Conservation (phyloP, 2,888 invertebrate genomes). For the Portevinia maculata region DNA sequence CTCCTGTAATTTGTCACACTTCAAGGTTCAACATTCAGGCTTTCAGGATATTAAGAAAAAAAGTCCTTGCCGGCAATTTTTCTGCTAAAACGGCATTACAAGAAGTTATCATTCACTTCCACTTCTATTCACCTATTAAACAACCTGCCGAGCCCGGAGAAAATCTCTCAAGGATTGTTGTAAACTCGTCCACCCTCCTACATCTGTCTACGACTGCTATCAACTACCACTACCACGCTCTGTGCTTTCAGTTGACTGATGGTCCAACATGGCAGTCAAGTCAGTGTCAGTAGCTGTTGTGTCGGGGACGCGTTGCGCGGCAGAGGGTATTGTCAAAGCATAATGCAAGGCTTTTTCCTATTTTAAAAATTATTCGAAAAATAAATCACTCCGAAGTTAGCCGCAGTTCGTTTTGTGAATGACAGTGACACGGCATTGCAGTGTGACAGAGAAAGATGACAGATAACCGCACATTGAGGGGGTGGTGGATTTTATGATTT, state of each 20-base stretch:
- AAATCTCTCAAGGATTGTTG: conserved; percentile 42
- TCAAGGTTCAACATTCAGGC: conserved; percentile 66
- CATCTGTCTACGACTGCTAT: conserved; percentile 4
- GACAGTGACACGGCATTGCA: conserved; percentile 46
- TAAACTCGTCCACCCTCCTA: conserved; percentile 11
- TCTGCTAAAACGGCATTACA: conserved; percentile 40
- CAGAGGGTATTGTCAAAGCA: conserved; percentile 25
- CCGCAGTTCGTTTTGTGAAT: conserved; percentile 31
- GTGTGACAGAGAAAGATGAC: conserved; percentile 50
- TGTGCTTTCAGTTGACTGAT: conserved; percentile 2
- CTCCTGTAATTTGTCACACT: conserved; percentile 71
- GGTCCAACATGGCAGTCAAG: conserved; percentile 36
- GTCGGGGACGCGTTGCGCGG: conserved; percentile 19
- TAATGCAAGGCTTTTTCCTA: conserved; percentile 18
- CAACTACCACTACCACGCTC: conserved; percentile 1
- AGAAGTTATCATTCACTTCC: conserved; percentile 49
- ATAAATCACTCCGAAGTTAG: conserved; percentile 42
- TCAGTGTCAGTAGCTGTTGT: conserved; percentile 47
- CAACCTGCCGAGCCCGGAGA: conserved; percentile 22
- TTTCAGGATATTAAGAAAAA: conserved; percentile 48
- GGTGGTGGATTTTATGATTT: conserved; percentile 44
- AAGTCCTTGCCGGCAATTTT: conserved; percentile 40
- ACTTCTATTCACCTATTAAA: conserved; percentile 47
- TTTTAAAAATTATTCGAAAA: conserved; percentile 21
- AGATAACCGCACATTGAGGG: conserved; percentile 15